Conservation (phyloP, 2,888 invertebrate species). For the Agrotis ipsilon region DNA sequence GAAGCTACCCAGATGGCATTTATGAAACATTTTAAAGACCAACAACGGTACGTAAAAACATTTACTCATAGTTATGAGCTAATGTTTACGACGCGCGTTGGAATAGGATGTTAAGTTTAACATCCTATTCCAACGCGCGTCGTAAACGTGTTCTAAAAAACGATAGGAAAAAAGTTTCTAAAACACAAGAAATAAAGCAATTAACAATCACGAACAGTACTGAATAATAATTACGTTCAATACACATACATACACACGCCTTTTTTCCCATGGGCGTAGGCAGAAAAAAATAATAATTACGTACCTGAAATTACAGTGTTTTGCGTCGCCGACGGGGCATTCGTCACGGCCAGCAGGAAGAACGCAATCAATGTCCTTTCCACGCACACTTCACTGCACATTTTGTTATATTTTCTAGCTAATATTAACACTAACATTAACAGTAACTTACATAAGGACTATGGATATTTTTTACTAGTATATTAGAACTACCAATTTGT, state of each 20-base stretch:
- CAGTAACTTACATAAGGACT: slow-evolving; percentile 65
- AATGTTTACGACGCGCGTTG: too few species aligned
- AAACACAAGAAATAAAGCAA: slow-evolving; percentile 32
- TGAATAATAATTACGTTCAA: background rate
- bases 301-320: slow-evolving; percentile 83
- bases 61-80: too few species aligned
- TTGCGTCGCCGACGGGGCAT: slow-evolving; percentile 84
- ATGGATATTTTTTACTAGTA: slow-evolving; percentile 59
- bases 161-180: too few species aligned
- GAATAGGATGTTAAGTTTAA: too few species aligned
- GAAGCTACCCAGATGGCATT: too few species aligned
- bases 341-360: slow-evolving; percentile 78
- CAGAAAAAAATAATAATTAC: slow-evolving; percentile 66
- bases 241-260: too few species aligned
- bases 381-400: slow-evolving; percentile 80
- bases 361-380: slow-evolving; percentile 80
- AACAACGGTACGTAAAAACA: too few species aligned
- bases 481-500: slow-evolving; percentile 61
- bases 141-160: too few species aligned
- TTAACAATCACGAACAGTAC: slow-evolving; percentile 30
- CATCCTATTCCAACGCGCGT: too few species aligned
- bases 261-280: too few species aligned
- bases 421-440: slow-evolving; percentile 72
- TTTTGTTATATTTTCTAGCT: slow-evolving; percentile 82
- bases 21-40: too few species aligned